Evolutionary conservation across 2,888 invertebrate species (phyloP).

Genomic region (Nymphalis urticae): DNA sequence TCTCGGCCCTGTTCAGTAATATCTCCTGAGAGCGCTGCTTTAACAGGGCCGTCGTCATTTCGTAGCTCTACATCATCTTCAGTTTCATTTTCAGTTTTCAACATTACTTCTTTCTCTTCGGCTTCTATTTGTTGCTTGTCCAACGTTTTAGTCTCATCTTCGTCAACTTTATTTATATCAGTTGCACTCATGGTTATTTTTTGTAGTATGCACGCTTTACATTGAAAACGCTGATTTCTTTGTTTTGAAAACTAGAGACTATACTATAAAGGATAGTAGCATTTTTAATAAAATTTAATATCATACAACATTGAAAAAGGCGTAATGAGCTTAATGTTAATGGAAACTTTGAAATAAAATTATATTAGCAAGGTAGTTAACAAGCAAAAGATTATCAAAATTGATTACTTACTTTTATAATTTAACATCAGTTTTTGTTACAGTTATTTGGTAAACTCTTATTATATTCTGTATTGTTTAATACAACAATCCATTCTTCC

Average conservation of each 20-base stretch:
- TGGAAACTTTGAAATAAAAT: slow-evolving; percentile 2
- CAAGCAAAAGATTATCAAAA: too few species aligned
- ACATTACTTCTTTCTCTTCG: slow-evolving; percentile 83
- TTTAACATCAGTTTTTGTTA: neutral
- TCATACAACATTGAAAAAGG: neutral
- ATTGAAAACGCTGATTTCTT: slow-evolving; percentile 18
- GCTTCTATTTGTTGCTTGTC: slow-evolving; percentile 86
- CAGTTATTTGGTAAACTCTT: neutral
- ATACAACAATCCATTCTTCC: slow-evolving; percentile 17
- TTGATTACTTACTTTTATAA: neutral
- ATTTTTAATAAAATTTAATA: neutral
- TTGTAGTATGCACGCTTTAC: slow-evolving; percentile 8
- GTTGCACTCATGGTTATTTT: slow-evolving; percentile 56
- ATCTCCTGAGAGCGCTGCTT: slow-evolving; percentile 78
- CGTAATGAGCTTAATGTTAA: neutral
- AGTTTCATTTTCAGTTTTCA: slow-evolving; percentile 81
- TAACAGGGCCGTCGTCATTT: slow-evolving; percentile 72
- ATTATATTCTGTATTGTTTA: slow-evolving; percentile 1
- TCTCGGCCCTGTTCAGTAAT: slow-evolving; percentile 86
- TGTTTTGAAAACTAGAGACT: neutral
- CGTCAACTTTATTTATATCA: slow-evolving; percentile 69
- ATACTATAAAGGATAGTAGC: neutral
- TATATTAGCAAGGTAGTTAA: neutral
- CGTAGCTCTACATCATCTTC: slow-evolving; percentile 71
- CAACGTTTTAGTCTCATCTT: slow-evolving; percentile 71